Evolutionary conservation across 2,888 invertebrate genomes (phyloP).

Genomic region (Temnothorax unifasciatus): DNA sequence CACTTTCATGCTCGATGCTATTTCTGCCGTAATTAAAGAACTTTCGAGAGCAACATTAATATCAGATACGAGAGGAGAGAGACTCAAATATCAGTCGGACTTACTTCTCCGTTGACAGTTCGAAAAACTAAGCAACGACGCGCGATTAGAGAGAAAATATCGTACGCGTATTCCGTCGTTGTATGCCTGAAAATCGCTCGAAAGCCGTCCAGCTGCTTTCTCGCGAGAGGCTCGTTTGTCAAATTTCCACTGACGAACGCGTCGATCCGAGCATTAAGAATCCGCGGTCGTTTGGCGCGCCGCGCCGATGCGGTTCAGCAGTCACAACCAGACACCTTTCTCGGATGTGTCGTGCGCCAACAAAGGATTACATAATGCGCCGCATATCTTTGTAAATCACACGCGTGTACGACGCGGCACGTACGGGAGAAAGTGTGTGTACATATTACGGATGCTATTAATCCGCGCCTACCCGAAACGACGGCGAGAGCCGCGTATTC

Average conservation of each 20-base stretch:
- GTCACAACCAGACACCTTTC: constrained; percentile 43
- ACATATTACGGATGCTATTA: constrained; percentile 22
- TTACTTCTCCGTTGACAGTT: not conserved
- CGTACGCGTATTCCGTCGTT: not conserved
- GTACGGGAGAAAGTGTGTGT: constrained; percentile 74
- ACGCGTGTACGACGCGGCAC: constrained; percentile 60
- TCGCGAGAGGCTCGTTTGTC: constrained; percentile 28
- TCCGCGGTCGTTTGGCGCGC: not conserved
- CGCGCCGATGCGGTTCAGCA: constrained; percentile 54
- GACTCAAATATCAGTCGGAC: not conserved
- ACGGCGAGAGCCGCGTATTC: not conserved
- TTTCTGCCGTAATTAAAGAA: not conserved
- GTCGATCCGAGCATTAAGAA: constrained; percentile 5
- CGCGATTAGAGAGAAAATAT: constrained; percentile 25
- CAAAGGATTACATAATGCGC: constrained; percentile 80
- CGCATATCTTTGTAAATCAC: constrained; percentile 76
- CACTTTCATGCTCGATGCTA: not conserved
- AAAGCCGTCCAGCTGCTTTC: constrained; percentile 54
- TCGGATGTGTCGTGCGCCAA: constrained; percentile 72
- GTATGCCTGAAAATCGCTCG: constrained; percentile 33
- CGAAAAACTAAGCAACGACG: not conserved
- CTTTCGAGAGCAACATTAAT: constrained; percentile 1
- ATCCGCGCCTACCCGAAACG: constrained; percentile 31
- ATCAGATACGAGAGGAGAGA: not conserved
- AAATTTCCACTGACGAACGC: constrained; percentile 31